Evolutionary conservation across 2,113 vertebrate species (phyloP), one percentile per base, ranked within the genome.

Genomic region (Columbina picui): DNA sequence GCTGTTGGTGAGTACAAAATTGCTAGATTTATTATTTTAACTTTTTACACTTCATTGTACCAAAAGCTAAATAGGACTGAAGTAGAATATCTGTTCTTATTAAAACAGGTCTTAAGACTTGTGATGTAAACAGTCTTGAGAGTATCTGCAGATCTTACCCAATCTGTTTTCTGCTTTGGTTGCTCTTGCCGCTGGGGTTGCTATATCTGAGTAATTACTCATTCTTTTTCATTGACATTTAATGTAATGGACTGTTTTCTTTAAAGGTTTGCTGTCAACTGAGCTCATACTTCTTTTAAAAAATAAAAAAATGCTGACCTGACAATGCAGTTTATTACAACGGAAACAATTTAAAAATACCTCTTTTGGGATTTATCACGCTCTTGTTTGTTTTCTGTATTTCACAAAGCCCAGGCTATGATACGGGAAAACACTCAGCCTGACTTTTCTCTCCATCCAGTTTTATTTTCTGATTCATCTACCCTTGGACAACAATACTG

Each of bases 131-230:
- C 34, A 86, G 84, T 49, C n/a, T 64, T 87, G 29, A 85, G 81
- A 83, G 71, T 83, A 50, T 87, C 45, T 80, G 36, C 84, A 89
- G 75, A 36, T 47, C 38, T 50, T 93, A 63, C 61, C 61, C 65
- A 87, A 27, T 80, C 73, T 85, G n/a, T 57, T 87, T 75, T 69
- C 84, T 91, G 59, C 53, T 84, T 60, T 91, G 47, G 43, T 84
- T 93, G 90, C 49, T 94, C 71, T 95, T 95, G 92, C 83, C 94
- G 69, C 89, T 90, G 86, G 84, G 34, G 43, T 86, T 94, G 38
- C 86, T 94, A 2, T 50, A 75, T 65, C 56, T 84, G 75, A 96
- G 63, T 57, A 87, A 45, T 94, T 90, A 79, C 41, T 87, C 53
- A 55, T 81, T 90, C 77, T 55, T 73, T 89, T 75, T 67, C 60